Evolutionary conservation across 2,888 invertebrate species (phyloP).

Genomic region (Pachycephus smyrnensis): DNA sequence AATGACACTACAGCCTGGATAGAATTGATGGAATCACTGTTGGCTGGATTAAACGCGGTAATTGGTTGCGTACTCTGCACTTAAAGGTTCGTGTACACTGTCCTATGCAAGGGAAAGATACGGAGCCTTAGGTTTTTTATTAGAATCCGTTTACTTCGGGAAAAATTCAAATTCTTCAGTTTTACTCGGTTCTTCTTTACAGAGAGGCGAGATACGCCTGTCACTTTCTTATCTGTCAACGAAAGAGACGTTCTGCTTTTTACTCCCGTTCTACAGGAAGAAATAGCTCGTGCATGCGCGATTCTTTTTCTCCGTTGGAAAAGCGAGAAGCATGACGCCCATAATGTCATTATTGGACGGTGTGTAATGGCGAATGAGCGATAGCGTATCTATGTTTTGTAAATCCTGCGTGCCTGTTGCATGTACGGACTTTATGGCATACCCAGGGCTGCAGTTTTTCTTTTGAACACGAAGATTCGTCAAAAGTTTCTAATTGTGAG

Average conservation of each 20-base stretch:
- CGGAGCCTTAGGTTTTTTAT: background rate
- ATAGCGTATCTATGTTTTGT: slow-evolving; percentile 46
- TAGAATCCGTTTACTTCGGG: background rate
- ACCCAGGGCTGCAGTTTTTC: background rate
- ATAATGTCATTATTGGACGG: slow-evolving; percentile 11
- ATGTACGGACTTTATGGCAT: slow-evolving; percentile 2
- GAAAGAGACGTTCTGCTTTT: background rate
- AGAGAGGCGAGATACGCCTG: background rate
- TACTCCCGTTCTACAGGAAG: background rate
- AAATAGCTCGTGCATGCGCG: background rate
- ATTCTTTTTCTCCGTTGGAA: background rate
- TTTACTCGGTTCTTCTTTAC: background rate
- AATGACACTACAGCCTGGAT: slow-evolving; percentile 59
- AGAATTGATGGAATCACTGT: slow-evolving; percentile 63
- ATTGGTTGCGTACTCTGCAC: slow-evolving; percentile 45
- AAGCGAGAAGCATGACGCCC: slow-evolving; percentile 2
- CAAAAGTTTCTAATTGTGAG: background rate
- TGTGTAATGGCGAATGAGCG: slow-evolving; percentile 21
- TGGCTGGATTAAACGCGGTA: slow-evolving; percentile 50
- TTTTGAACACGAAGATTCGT: background rate
- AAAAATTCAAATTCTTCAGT: background rate
- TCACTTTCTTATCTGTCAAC: background rate
- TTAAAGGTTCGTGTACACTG: slow-evolving; percentile 31
- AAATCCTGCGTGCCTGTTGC: slow-evolving; percentile 21
- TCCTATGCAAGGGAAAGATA: background rate